Percentiles rank a stretch among this genome's conserved stretches.
Conservation (phyloP, 2,797 vertebrate genomes). For the Lagorchestes hirsutus region DNA sequence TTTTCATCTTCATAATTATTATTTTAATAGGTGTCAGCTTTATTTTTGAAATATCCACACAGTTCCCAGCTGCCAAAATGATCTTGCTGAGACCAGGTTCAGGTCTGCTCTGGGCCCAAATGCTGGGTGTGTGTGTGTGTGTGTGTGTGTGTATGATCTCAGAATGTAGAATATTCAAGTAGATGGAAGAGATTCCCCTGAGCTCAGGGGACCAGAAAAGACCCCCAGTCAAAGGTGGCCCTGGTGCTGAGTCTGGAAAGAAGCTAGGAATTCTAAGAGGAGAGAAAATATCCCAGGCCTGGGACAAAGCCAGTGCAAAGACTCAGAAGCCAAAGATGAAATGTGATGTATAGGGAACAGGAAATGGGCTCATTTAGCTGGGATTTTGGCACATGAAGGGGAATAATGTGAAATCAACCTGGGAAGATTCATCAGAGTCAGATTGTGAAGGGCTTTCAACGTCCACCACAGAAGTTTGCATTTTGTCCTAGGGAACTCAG, state of each 20-base stretch:
- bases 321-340: too few relatives aligned
- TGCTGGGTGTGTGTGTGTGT: background rate
- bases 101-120: background rate
- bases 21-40: background rate
- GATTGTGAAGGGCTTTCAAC: too few relatives aligned
- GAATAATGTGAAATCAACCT: background rate
- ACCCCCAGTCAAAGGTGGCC: too few relatives aligned
- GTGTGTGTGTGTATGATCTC: background rate
- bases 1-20: background rate
- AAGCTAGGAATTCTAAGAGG: too few relatives aligned
- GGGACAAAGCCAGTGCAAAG: too few relatives aligned
- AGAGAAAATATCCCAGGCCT: too few relatives aligned
- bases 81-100: background rate
- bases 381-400: background rate
- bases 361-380: background rate
- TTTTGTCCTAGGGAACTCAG: background rate
- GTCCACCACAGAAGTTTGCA: background rate
- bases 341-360: too few relatives aligned
- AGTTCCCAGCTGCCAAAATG: background rate
- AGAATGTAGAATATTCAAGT: background rate
- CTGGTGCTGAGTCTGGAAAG: too few relatives aligned
- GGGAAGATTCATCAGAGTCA: background rate
- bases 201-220: background rate
- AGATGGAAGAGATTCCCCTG: background rate
- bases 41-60: background rate